Percentiles rank a stretch among this genome's conserved stretches.
phyloP scores from a whole-genome alignment of 1,140 invertebrate species.

The Agraylea sexmaculata region DNA sequence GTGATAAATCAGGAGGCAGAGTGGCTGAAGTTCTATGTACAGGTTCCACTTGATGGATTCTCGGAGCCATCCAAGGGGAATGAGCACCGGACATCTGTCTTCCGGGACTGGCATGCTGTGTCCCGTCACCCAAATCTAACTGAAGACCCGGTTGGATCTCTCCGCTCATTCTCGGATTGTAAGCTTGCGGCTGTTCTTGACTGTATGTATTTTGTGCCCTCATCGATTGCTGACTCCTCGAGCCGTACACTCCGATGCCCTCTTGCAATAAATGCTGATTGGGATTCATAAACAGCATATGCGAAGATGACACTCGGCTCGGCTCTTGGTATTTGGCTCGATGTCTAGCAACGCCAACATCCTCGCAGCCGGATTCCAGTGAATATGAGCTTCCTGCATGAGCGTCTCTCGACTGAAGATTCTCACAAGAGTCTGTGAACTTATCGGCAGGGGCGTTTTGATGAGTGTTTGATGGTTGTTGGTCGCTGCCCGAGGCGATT shows the following conservation, averaged over 20 bases:
- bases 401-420: no score
- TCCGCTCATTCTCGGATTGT: conserved; percentile 9
- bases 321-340: neutral
- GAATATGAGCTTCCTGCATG: neutral
- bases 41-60: neutral
- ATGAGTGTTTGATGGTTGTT: neutral
- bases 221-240: conserved; percentile 8
- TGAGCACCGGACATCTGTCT: conserved; percentile 15
- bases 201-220: conserved; percentile 5
- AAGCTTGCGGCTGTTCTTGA: conserved; percentile 5
- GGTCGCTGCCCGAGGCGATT: conserved; percentile 17
- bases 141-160: conserved; percentile 12
- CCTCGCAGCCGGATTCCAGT: neutral
- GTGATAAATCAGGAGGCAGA: conserved; percentile 12
- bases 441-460: no score
- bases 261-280: conserved; percentile 21
- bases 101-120: conserved; percentile 18
- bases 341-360: neutral
- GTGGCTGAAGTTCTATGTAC: conserved; percentile 2
- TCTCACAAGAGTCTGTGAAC: no score
- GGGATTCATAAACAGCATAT: conserved; percentile 19
- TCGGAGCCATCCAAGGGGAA: conserved; percentile 8
- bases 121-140: conserved; percentile 19
- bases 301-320: conserved; percentile 1
- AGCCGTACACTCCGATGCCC: conserved; percentile 15